Base-by-base conservation (phyloP, 2,113 vertebrate species). In the Cyprinus carpio region DNA sequence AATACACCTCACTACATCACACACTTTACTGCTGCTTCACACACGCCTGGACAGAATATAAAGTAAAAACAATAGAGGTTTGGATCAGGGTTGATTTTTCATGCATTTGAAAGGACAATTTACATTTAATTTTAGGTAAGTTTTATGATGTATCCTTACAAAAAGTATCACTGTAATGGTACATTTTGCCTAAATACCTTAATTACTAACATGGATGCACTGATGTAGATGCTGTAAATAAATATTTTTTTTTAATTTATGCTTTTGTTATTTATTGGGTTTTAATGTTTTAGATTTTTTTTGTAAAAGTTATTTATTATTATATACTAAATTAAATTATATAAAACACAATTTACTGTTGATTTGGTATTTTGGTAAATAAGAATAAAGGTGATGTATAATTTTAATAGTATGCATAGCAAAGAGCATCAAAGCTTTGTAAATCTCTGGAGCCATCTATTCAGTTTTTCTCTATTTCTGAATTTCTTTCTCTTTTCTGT, bases 401-500 rank as follows among this genome's bases (percentile, higher is more conserved):
- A 56, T 56, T 51, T 31, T 54, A 31, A 6, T 20, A 76, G 8
- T 76, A 46, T 34, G 46, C 16, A 27, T 12, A 54, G 75, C 25
- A 16, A 46, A 49, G 15, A 75, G 13, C 75, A 58, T 77, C 10
- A 77, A 77, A 77, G 29, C 34, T 9, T 62, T 60, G 60, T 62
- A 25, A 4, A 78, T 79, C 31, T 79, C 31, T 62, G 2, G 34
- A 20, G 16, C 16, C 12, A 79, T 62, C 31, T 62, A 9, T 25
- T 79, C 3, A 40, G 11, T 9, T 65, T 46, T 64, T 46, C 12
- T 84, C 9, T 31, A n/a, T 67, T 46, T 77, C 43, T 77, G 37
- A 49, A 49, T 49, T 13, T 13, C 65, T 16, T 46, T 72, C 49
- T 46, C 60, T 65, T 58, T 75, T 82, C 84, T 69, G 86, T 86